Conservation (phyloP, 2,797 vertebrate genomes). For the Falco peregrinus region DNA sequence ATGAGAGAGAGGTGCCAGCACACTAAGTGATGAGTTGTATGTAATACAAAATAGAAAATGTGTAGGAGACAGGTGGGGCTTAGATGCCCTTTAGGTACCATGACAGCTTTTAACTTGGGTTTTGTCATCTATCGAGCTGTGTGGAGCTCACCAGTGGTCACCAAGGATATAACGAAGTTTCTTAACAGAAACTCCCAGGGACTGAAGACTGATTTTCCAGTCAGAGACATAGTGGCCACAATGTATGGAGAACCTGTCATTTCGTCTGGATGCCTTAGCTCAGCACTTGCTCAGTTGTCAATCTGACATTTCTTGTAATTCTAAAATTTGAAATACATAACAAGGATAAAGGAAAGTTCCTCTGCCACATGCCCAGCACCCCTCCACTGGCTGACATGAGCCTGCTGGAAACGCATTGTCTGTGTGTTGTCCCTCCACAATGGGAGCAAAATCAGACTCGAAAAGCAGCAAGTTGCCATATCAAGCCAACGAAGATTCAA, state of each 20-base stretch:
- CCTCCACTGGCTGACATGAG: background rate
- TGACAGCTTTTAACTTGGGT: background rate
- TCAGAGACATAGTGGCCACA: background rate
- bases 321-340: background rate
- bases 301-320: background rate
- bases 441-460: background rate
- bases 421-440: background rate
- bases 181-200: background rate
- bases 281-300: background rate
- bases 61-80: background rate
- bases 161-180: background rate
- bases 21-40: background rate
- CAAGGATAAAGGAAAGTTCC: background rate
- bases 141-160: background rate
- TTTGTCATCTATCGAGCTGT: background rate
- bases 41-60: background rate
- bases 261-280: background rate
- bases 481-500: background rate
- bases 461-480: background rate
- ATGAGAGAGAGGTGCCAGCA: background rate
- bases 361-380: fast-evolving
- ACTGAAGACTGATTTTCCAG: background rate
- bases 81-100: no score
- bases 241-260: fast-evolving
- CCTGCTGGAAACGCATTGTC: background rate